phyloP scores from a whole-genome alignment of 2,888 invertebrate genomes.

The Acleris emargana region DNA sequence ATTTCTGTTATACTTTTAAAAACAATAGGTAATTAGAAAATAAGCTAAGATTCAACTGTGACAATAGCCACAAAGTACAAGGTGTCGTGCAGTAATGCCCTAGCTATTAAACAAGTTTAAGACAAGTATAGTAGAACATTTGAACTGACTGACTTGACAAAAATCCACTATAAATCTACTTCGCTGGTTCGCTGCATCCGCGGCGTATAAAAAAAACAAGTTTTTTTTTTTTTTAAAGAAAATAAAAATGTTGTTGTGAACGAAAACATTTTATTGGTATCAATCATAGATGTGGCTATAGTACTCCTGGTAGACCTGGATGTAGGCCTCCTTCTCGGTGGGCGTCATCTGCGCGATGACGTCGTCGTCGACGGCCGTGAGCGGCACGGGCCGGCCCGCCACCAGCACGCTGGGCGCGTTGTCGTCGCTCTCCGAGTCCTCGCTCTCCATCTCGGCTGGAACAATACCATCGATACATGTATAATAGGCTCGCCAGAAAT shows the following conservation, averaged over 20 bases:
- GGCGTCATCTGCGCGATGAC: constrained; percentile 96
- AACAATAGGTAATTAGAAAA: no score
- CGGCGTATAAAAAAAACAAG: neutral
- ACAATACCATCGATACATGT: neutral
- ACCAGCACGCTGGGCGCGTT: constrained; percentile 92
- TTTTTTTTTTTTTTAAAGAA: no score
- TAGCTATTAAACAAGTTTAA: no score
- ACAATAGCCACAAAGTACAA: no score
- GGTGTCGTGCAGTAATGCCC: no score
- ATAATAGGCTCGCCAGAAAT: no score
- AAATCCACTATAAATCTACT: no score
- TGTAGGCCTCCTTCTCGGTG: constrained; percentile 96
- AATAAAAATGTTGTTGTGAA: neutral
- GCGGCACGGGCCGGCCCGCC: constrained; percentile 89
- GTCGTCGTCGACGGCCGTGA: constrained; percentile 93
- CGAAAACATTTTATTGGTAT: constrained; percentile 16
- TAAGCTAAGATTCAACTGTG: no score
- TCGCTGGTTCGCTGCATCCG: no score
- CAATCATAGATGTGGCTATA: constrained; percentile 95
- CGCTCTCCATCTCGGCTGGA: constrained; percentile 88
- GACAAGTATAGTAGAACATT: no score
- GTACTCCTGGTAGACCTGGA: constrained; percentile 96
- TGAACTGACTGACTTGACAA: no score
- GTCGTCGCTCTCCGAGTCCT: constrained; percentile 90
- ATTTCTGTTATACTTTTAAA: no score